phyloP scores from a whole-genome alignment of 2,888 invertebrate genomes.

The Dicroscelio sp. region DNA sequence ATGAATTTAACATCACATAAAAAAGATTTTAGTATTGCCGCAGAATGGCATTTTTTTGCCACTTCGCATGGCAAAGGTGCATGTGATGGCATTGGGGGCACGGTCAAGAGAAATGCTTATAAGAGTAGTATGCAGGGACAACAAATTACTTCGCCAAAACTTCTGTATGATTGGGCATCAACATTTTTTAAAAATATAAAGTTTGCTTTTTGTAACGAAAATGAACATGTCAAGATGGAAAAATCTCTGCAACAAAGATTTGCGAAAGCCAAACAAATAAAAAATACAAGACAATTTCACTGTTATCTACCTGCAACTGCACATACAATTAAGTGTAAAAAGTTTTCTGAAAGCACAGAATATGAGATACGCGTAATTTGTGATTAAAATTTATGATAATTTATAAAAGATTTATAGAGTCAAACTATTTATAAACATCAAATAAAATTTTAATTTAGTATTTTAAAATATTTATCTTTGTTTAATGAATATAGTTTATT shows the following conservation, averaged over 20 bases:
- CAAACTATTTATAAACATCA: too few species aligned
- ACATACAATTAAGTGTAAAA: neutral
- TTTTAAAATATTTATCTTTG: too few species aligned
- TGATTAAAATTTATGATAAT: too few species aligned
- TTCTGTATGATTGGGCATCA: conserved; percentile 17
- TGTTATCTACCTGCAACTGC: neutral
- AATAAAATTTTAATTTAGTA: too few species aligned
- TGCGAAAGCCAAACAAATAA: neutral
- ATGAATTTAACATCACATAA: conserved; percentile 30
- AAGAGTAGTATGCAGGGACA: conserved; percentile 41
- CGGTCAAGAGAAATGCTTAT: conserved; percentile 49
- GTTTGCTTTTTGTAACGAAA: conserved; percentile 33
- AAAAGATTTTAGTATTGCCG: conserved; percentile 49
- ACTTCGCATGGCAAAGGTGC: conserved; percentile 35
- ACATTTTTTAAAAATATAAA: conserved; percentile 40
- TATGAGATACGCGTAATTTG: too few species aligned
- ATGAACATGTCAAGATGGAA: conserved; percentile 20
- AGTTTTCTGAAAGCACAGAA: neutral
- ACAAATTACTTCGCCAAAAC: neutral
- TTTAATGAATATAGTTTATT: too few species aligned
- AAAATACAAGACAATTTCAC: conserved; percentile 4
- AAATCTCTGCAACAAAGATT: conserved; percentile 5
- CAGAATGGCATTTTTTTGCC: conserved; percentile 60
- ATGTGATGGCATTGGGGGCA: conserved; percentile 49
- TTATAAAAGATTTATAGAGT: too few species aligned